Percentiles rank a stretch among this genome's conserved stretches.
Conservation (phyloP, 2,113 vertebrate genomes). For the Pituophis catenifer region DNA sequence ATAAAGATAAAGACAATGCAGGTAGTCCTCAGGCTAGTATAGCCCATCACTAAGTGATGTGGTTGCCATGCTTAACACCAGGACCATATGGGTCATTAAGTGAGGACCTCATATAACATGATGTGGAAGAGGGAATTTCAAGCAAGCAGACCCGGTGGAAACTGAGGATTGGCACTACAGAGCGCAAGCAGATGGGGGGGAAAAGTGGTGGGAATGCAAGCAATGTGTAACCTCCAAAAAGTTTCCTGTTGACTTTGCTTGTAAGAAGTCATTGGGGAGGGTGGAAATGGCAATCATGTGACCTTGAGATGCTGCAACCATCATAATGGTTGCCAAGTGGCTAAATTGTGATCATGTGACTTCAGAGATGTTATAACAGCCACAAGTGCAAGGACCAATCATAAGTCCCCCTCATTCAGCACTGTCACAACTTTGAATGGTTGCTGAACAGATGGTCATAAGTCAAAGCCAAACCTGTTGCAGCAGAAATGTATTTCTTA, state of each 20-base stretch:
- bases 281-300: not conserved
- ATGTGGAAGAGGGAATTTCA: not conserved
- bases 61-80: not conserved
- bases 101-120: not conserved
- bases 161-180: not conserved
- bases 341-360: not conserved
- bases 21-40: not conserved
- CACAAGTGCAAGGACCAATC: not conserved
- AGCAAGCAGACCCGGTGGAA: not conserved
- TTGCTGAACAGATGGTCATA: not conserved
- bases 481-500: not conserved
- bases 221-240: not conserved
- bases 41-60: not conserved
- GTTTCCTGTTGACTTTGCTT: not conserved
- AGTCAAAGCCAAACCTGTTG: not conserved
- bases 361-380: not conserved
- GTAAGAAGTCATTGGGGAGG: not conserved
- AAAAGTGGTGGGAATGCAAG: not conserved
- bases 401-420: not conserved
- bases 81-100: not conserved
- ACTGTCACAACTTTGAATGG: not conserved
- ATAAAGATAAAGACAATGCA: not conserved
- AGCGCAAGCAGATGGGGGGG: rapidly evolving
- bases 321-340: not conserved
- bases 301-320: not conserved